These are phyloP conservation scores for Hormiphora californensis DNA, from an alignment of 37 sponge, comb jelly and placozoan genomes.

Conservation along the genomic window DNA sequence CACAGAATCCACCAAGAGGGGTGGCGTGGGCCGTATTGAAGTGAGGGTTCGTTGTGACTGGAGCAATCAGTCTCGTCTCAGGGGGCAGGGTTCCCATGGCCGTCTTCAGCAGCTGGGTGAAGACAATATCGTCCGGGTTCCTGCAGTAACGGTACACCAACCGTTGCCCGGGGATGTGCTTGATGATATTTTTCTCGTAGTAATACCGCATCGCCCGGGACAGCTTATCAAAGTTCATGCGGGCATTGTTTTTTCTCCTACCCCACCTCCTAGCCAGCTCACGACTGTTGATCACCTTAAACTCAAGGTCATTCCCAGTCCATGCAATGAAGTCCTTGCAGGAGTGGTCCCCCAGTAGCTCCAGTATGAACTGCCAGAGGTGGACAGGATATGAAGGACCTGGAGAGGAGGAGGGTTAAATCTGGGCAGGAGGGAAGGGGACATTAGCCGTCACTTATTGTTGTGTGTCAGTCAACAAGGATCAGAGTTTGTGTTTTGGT, in stretches of 20 bases:
- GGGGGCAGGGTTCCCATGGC: conserved; percentile 53
- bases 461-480: too few relatives aligned
- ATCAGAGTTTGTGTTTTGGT: too few relatives aligned
- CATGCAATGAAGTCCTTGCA: conserved; percentile 85
- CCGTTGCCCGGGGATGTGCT: conserved; percentile 90
- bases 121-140: conserved; percentile 41
- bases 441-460: too few relatives aligned
- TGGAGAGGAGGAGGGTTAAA: too few relatives aligned
- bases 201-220: conserved; percentile 94
- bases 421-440: too few relatives aligned
- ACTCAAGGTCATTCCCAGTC: conserved; percentile 92
- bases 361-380: conserved; percentile 94
- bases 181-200: conserved; percentile 97
- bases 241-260: conserved; percentile 89
- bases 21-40: background rate
- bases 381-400: conserved; percentile 60
- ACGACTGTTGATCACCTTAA: conserved; percentile 88
- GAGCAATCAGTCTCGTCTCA: conserved; percentile 1
- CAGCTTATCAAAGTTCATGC: conserved; percentile 98
- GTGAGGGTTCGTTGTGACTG: conserved; percentile 11
- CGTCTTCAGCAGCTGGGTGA: conserved; percentile 11
- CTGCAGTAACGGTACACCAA: conserved; percentile 77
- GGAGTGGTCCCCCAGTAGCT: conserved; percentile 82
- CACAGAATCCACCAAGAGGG: background rate
- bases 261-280: conserved; percentile 94